Conservation (phyloP, 2,888 invertebrate genomes). For the Branchipolynoe longqiensis region DNA sequence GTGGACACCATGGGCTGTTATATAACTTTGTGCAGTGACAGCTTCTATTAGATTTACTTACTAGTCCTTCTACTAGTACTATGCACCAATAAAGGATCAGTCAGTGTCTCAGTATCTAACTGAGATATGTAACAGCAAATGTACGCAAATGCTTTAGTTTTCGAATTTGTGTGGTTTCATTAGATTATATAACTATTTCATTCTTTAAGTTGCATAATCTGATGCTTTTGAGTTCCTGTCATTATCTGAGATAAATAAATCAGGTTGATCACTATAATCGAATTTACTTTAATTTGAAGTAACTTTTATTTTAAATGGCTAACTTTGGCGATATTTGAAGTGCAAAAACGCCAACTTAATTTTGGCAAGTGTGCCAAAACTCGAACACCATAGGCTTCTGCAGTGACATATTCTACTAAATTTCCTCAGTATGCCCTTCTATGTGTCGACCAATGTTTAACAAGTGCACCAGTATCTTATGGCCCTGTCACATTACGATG, state of each 20-base stretch:
- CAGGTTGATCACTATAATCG: too few relatives aligned
- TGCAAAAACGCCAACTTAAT: background rate
- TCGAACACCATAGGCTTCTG: too few relatives aligned
- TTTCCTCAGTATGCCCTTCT: background rate
- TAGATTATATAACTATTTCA: too few relatives aligned
- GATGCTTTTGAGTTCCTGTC: too few relatives aligned
- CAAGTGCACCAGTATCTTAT: too few relatives aligned
- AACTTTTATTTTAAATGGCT: too few relatives aligned
- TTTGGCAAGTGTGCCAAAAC: too few relatives aligned
- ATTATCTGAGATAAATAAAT: too few relatives aligned
- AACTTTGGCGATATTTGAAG: background rate
- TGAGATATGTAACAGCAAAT: background rate
- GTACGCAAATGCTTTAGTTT: background rate
- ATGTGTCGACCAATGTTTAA: too few relatives aligned
- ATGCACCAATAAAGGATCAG: background rate
- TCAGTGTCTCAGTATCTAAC: background rate
- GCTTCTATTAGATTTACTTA: background rate
- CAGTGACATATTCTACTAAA: background rate
- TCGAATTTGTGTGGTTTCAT: background rate
- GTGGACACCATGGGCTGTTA: background rate
- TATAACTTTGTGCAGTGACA: background rate
- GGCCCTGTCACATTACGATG: too few relatives aligned
- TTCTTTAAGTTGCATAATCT: too few relatives aligned
- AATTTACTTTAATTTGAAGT: too few relatives aligned
- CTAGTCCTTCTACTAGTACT: background rate